These are phyloP conservation scores for Macrobrachium nipponense DNA, from an alignment of 1,140 invertebrate genomes.

Conservation along the genomic window DNA sequence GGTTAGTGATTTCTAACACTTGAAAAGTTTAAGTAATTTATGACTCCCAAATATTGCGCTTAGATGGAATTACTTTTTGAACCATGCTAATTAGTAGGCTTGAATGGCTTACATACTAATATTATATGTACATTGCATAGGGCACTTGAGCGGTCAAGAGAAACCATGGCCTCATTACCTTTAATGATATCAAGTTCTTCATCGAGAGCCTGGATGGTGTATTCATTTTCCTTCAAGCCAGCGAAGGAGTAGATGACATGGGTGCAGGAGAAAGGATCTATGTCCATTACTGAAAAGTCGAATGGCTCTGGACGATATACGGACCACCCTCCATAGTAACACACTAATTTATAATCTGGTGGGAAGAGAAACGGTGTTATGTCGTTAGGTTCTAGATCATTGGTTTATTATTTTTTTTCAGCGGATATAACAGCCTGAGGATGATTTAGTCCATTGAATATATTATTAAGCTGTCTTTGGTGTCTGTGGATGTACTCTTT, in stretches of 20 bases:
- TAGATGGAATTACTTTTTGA: too few species aligned
- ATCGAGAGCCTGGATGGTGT: constrained; percentile 74
- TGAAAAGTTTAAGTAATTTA: too few species aligned
- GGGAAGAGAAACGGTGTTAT: not conserved
- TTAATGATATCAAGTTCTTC: constrained; percentile 72
- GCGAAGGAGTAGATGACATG: constrained; percentile 86
- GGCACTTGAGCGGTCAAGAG: too few species aligned
- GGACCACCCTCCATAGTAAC: constrained; percentile 78
- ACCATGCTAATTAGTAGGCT: too few species aligned
- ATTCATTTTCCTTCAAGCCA: constrained; percentile 76
- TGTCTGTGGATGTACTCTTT: too few species aligned
- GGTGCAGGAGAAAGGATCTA: constrained; percentile 81
- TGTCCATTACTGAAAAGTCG: constrained; percentile 73
- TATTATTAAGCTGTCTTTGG: too few species aligned
- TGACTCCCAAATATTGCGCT: too few species aligned
- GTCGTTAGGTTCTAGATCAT: not conserved
- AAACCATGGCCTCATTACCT: constrained; percentile 66
- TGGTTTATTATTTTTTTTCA: not conserved
- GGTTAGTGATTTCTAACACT: too few species aligned
- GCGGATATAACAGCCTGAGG: not conserved
- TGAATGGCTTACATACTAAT: too few species aligned
- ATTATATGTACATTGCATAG: too few species aligned
- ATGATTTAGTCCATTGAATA: not conserved
- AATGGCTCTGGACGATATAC: constrained; percentile 77
- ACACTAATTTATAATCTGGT: constrained; percentile 71